Percentiles rank a stretch among this genome's conserved stretches.
Conservation (phyloP, 2,113 vertebrate species). For the Daboia siamensis region DNA sequence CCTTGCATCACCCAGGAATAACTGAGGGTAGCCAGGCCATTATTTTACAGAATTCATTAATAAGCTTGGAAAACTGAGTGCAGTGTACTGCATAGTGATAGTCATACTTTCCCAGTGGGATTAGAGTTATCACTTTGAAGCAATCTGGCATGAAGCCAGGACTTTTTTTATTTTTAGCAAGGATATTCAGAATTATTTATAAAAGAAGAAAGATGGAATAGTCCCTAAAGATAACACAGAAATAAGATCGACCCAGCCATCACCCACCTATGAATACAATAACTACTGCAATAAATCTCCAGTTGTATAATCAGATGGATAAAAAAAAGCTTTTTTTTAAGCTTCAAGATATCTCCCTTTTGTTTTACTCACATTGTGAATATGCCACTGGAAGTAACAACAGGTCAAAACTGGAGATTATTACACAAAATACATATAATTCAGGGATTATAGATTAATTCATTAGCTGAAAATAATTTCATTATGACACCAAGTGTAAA, state of each 20-base stretch:
- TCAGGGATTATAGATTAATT: neutral
- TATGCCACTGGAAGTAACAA: neutral
- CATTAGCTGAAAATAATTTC: neutral
- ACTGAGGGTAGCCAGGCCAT: conserved; percentile 23
- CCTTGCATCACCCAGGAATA: conserved; percentile 17
- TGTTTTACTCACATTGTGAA: neutral
- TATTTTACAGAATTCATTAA: conserved; percentile 21
- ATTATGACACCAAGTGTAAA: neutral
- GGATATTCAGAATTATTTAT: conserved; percentile 25
- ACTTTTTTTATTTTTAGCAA: conserved; percentile 18
- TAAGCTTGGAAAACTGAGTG: conserved; percentile 18
- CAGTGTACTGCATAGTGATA: conserved; percentile 33
- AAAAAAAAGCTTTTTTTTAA: neutral
- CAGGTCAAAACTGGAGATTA: neutral
- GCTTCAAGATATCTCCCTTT: neutral
- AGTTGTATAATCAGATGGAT: neutral
- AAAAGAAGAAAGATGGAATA: conserved; percentile 12
- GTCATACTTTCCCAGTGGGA: conserved; percentile 31
- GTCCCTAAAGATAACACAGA: neutral
- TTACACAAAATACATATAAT: neutral
- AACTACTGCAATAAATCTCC: conserved; percentile 18
- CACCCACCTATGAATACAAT: conserved; percentile 37
- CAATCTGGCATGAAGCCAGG: conserved; percentile 22
- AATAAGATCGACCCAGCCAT: conserved; percentile 24
- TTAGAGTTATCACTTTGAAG: conserved; percentile 8